Evolutionary conservation across 2,797 vertebrate genomes (phyloP).

Genomic region (Pteropus rufus): DNA sequence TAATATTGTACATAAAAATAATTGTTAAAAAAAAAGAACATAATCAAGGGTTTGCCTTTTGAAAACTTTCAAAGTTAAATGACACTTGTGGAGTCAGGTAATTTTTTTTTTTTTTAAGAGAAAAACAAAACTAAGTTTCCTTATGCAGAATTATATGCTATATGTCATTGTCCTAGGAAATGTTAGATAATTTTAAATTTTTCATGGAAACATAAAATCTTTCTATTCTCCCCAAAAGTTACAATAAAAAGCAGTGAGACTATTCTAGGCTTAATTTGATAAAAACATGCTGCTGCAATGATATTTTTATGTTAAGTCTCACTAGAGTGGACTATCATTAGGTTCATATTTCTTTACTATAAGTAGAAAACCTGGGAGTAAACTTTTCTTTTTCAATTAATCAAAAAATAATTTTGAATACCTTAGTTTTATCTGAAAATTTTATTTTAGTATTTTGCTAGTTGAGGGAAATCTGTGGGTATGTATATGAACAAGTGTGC

Average conservation of each 20-base stretch:
- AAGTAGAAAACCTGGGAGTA: neutral
- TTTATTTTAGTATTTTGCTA: neutral
- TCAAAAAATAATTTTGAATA: neutral
- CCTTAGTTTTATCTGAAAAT: neutral
- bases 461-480: neutral
- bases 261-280: neutral
- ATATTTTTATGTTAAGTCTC: neutral
- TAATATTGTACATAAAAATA: neutral
- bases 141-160: neutral
- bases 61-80: neutral
- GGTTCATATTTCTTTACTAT: neutral
- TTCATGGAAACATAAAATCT: neutral
- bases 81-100: neutral
- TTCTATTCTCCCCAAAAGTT: neutral
- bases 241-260: neutral
- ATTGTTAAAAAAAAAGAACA: neutral
- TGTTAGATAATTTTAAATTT: conserved; percentile 45
- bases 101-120: neutral
- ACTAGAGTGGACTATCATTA: neutral
- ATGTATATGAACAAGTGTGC: neutral
- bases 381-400: neutral
- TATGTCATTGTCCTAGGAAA: neutral
- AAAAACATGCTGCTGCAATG: neutral
- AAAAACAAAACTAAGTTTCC: neutral
- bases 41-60: neutral